Evolutionary conservation across 2,888 invertebrate species (phyloP).

Genomic region (Prosopocoilus inquinatus): DNA sequence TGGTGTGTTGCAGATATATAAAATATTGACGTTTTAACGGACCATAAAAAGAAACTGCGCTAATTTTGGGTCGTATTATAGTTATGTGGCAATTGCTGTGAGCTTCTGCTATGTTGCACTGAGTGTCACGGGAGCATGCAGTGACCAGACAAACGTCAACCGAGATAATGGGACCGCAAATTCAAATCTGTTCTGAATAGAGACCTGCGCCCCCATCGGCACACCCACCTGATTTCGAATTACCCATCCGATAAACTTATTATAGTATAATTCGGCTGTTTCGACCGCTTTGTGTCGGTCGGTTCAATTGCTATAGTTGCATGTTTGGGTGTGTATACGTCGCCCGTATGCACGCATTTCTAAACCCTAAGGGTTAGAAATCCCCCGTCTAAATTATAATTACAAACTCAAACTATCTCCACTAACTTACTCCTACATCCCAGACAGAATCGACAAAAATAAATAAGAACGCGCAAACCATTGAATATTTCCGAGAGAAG

Average conservation of each 20-base stretch:
- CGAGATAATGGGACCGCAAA: slow-evolving; percentile 4
- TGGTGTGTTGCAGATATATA: too few relatives aligned
- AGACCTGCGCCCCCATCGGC: slow-evolving; percentile 2
- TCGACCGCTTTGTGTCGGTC: slow-evolving; percentile 1
- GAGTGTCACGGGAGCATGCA: background rate
- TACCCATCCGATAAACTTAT: slow-evolving; percentile 3
- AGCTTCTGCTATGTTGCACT: too few relatives aligned
- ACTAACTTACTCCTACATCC: too few relatives aligned
- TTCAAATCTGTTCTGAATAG: slow-evolving; percentile 2
- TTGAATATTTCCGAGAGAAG: too few relatives aligned
- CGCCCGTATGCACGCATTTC: background rate
- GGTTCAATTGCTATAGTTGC: slow-evolving; percentile 1
- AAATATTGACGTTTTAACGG: too few relatives aligned
- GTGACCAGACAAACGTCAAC: slow-evolving; percentile 1
- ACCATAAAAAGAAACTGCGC: too few relatives aligned
- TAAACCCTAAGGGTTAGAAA: too few relatives aligned
- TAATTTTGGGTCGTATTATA: background rate
- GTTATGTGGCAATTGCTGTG: background rate
- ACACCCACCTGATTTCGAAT: slow-evolving; percentile 4
- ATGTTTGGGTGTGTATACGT: background rate
- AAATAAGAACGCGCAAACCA: too few relatives aligned
- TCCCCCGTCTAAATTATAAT: too few relatives aligned
- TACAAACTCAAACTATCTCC: too few relatives aligned
- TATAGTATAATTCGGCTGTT: background rate
- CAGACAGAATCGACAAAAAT: too few relatives aligned